phyloP scores from a whole-genome alignment of 2,888 invertebrate genomes.

The Chrysolina americana region DNA sequence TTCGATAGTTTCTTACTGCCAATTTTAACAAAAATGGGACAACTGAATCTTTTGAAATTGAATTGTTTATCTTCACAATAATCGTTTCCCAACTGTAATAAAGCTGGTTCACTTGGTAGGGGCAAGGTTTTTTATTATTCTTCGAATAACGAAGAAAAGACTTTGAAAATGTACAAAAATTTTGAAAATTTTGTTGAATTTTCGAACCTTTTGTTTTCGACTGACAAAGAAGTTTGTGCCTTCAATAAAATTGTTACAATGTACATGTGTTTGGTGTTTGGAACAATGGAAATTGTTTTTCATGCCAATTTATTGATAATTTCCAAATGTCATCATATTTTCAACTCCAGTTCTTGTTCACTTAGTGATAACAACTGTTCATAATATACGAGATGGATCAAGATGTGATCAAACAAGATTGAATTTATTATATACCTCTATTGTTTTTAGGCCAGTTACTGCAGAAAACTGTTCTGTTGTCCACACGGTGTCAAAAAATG shows the following conservation, averaged over 20 bases:
- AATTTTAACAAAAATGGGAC: background rate
- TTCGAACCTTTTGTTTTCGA: background rate
- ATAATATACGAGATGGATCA: too few species aligned
- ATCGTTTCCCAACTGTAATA: background rate
- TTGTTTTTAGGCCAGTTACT: too few species aligned
- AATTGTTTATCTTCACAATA: background rate
- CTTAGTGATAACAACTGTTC: too few species aligned
- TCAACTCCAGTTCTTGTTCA: too few species aligned
- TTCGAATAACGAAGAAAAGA: background rate
- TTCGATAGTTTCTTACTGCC: background rate
- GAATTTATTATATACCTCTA: too few species aligned
- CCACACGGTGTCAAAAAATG: too few species aligned
- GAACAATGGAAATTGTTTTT: background rate
- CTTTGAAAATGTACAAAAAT: background rate
- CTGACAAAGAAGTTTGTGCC: slow-evolving; percentile 16
- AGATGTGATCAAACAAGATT: too few species aligned
- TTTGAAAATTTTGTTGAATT: background rate
- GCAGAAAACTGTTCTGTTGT: too few species aligned
- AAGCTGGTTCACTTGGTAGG: background rate
- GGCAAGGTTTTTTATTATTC: background rate
- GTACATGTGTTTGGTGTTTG: background rate
- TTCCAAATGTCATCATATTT: background rate
- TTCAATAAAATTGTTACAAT: background rate
- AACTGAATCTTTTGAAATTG: background rate
- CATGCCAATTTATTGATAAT: background rate